Percentiles rank a stretch among this genome's conserved stretches.
Conservation (phyloP, 2,888 invertebrate species). For the Meganola albula region DNA sequence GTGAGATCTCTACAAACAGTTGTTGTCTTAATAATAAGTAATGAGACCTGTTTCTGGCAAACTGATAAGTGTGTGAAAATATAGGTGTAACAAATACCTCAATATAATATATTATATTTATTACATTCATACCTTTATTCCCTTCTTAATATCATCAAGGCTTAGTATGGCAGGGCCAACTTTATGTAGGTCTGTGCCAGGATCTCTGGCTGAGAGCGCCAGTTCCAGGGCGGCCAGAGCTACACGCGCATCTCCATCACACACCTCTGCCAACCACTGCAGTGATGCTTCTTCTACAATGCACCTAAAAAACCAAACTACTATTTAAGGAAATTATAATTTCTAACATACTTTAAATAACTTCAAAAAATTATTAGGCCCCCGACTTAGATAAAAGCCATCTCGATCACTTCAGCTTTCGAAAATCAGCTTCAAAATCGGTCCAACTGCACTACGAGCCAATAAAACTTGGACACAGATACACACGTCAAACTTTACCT, state of each 20-base stretch:
- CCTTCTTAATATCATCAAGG: conserved; percentile 82
- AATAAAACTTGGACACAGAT: no score
- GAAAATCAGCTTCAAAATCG: no score
- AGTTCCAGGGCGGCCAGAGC: conserved; percentile 87
- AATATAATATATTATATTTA: neutral
- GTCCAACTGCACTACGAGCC: no score
- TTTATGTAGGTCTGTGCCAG: conserved; percentile 32
- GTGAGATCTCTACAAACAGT: conserved; percentile 80
- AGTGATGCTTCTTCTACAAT: conserved; percentile 79
- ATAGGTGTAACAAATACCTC: no score
- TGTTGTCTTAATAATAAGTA: no score
- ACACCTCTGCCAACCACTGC: conserved; percentile 83
- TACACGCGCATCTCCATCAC: conserved; percentile 89
- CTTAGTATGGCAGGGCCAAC: conserved; percentile 69
- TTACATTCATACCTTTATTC: conserved; percentile 78
- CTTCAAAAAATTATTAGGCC: no score
- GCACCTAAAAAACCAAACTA: conserved; percentile 33
- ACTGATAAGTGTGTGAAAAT: no score
- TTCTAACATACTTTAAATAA: no score
- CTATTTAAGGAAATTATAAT: neutral
- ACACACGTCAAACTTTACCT: no score
- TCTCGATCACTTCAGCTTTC: no score
- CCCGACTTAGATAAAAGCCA: no score
- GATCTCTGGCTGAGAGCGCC: conserved; percentile 76
- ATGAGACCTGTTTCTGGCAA: no score